phyloP scores from a whole-genome alignment of 2,888 invertebrate species.

The Mamestra brassicae region DNA sequence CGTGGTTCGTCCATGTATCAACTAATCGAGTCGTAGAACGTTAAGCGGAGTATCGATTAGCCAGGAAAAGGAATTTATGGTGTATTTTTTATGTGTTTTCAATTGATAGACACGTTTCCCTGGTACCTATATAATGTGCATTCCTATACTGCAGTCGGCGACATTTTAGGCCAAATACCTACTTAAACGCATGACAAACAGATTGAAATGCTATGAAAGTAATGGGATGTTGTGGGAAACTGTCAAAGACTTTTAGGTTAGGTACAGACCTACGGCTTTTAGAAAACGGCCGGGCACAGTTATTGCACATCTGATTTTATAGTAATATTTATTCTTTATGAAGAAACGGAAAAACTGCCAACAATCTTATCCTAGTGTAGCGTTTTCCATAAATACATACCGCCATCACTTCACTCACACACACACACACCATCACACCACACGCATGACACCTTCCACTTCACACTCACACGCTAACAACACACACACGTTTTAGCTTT shows the following conservation, averaged over 20 bases:
- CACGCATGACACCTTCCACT: no score
- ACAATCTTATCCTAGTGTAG: no score
- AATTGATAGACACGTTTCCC: background rate
- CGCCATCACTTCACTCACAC: no score
- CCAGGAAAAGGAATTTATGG: background rate
- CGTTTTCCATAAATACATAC: no score
- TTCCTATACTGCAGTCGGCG: background rate
- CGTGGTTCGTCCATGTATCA: background rate
- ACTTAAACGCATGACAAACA: background rate
- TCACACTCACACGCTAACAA: no score
- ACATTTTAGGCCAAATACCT: slow-evolving; percentile 3
- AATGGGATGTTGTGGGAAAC: no score
- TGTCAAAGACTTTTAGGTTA: background rate
- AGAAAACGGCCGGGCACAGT: background rate
- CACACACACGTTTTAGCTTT: no score
- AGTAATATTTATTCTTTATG: background rate
- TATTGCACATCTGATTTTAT: background rate
- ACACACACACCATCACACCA: no score
- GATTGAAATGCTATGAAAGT: background rate
- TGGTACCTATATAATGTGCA: background rate
- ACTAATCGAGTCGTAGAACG: slow-evolving; percentile 7
- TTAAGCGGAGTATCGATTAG: slow-evolving; percentile 29
- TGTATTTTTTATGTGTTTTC: slow-evolving; percentile 19
- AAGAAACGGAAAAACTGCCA: no score
- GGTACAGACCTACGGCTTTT: background rate